A percentile compares a stretch with the other conserved stretches of the same genome.
phyloP scores from a whole-genome alignment of 2,888 invertebrate species.

The Leucozona laternaria region DNA sequence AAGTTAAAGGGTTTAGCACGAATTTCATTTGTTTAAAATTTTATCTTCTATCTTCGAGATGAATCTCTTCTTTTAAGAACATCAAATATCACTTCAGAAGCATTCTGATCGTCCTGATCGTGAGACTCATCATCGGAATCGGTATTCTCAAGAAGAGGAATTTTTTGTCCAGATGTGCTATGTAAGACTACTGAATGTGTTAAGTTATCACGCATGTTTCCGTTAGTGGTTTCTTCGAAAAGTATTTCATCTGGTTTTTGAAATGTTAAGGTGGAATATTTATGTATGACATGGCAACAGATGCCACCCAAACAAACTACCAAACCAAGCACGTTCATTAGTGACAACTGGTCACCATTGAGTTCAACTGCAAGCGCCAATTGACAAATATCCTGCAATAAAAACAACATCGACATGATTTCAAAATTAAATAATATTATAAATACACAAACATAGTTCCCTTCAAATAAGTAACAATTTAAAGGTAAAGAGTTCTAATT shows the following conservation, averaged over 20 bases:
- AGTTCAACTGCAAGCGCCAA: conserved; percentile 93
- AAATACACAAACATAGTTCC: too few relatives aligned
- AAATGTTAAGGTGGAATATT: conserved; percentile 83
- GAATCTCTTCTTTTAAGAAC: conserved; percentile 85
- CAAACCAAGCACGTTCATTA: conserved; percentile 93
- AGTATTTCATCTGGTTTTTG: conserved; percentile 78
- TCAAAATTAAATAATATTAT: too few relatives aligned
- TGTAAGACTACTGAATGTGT: conserved; percentile 58
- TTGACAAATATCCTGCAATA: conserved; percentile 94
- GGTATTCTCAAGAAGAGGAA: conserved; percentile 82
- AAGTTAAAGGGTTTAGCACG: conserved; percentile 18
- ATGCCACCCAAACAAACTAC: conserved; percentile 95
- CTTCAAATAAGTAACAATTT: too few relatives aligned
- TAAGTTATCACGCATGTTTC: conserved; percentile 73
- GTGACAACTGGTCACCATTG: conserved; percentile 93
- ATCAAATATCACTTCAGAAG: conserved; percentile 85
- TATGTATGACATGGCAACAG: conserved; percentile 91
- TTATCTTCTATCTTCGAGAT: conserved; percentile 62
- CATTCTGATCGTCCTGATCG: conserved; percentile 84
- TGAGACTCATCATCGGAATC: conserved; percentile 83
- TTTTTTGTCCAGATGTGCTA: conserved; percentile 79
- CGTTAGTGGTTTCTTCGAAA: conserved; percentile 77
- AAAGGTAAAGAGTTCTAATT: too few relatives aligned
- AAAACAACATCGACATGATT: too few relatives aligned
- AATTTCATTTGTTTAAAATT: neutral